These are phyloP conservation scores for Micrastur ruficollis DNA, from an alignment of 2,797 vertebrate genomes.

Conservation along the genomic window DNA sequence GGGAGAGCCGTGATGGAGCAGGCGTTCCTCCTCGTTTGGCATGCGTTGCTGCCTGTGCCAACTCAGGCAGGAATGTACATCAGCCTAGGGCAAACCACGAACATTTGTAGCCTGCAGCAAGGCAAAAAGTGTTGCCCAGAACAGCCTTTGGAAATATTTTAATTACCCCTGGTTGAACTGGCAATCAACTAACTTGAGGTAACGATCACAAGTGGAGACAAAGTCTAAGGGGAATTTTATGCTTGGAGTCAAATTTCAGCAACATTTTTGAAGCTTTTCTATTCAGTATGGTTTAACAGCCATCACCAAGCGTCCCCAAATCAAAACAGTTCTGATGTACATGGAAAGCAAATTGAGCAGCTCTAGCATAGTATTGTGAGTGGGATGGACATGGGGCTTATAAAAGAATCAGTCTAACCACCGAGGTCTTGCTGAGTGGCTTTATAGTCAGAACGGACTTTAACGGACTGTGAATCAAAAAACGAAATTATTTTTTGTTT, in stretches of 20 bases:
- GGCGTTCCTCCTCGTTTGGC: neutral
- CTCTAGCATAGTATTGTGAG: neutral
- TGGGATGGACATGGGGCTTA: neutral
- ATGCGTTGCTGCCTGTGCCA: neutral
- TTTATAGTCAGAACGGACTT: neutral
- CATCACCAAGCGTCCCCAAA: neutral
- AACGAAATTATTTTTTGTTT: neutral
- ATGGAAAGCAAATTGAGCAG: neutral
- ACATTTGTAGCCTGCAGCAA: constrained; percentile 20
- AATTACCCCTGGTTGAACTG: constrained; percentile 15
- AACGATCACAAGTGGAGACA: constrained; percentile 34
- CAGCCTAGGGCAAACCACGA: neutral
- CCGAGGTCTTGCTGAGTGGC: neutral
- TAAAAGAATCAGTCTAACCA: neutral
- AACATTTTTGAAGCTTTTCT: neutral
- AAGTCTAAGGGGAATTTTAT: constrained; percentile 29
- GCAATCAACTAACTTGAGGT: neutral
- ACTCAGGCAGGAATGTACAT: neutral
- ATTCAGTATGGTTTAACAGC: neutral
- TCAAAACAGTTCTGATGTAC: neutral
- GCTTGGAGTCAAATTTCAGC: constrained; percentile 25
- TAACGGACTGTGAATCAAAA: neutral
- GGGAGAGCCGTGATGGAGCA: neutral
- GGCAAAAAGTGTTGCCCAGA: constrained; percentile 3
- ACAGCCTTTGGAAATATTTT: constrained; percentile 33